phyloP scores from a whole-genome alignment of 2,797 vertebrate genomes.

The Oreochromis grahami region DNA sequence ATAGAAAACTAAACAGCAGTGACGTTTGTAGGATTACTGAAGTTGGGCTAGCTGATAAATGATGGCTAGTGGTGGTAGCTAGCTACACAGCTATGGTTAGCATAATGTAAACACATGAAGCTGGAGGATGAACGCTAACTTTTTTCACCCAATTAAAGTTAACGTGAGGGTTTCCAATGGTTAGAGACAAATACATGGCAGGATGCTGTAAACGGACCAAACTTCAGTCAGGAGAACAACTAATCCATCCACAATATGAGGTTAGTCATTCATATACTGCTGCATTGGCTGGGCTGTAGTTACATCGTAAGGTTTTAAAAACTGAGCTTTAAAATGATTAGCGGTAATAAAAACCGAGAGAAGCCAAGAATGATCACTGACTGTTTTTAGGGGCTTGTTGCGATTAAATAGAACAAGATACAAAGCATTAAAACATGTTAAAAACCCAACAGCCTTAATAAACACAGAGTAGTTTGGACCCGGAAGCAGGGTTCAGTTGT shows the following conservation, averaged over 20 bases:
- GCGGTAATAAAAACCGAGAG: rapidly evolving
- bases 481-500: rapidly evolving
- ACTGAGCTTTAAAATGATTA: background rate
- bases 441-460: background rate
- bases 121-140: rapidly evolving
- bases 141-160: background rate
- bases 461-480: rapidly evolving
- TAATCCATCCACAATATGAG: rapidly evolving
- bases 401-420: background rate
- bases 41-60: background rate
- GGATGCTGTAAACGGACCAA: background rate
- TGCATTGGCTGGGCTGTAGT: background rate
- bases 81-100: background rate
- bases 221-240: background rate
- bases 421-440: background rate
- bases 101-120: background rate
- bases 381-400: background rate
- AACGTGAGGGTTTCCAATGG: background rate
- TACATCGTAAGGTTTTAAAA: rapidly evolving
- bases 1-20: background rate
- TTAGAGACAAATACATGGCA: background rate
- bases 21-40: background rate
- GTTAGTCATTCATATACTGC: background rate
- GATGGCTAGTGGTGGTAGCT: background rate
- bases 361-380: background rate